Evolutionary conservation across 2,797 vertebrate species (phyloP).

Genomic region (Sebastes nivosus): DNA sequence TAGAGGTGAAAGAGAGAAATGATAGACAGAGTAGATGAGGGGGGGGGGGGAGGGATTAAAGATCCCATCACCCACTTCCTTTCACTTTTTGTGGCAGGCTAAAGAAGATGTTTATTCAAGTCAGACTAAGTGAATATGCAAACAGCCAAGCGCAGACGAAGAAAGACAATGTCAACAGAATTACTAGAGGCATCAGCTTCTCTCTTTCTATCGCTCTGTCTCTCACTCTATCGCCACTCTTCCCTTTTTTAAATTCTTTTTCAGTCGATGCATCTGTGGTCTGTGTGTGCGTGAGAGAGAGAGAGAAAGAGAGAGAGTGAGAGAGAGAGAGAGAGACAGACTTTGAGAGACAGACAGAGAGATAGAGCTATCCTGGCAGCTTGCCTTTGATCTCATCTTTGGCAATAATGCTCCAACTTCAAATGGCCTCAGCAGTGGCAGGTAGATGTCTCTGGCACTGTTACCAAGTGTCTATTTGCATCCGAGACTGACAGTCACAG

Average conservation of each 20-base stretch:
- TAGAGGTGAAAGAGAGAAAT: constrained; percentile 7
- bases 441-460: constrained; percentile 57
- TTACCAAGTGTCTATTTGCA: constrained; percentile 56
- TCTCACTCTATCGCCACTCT: background rate
- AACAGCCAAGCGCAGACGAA: constrained; percentile 41
- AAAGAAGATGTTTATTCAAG: constrained; percentile 54
- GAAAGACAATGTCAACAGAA: constrained; percentile 62
- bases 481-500: constrained; percentile 43
- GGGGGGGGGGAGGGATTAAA: constrained; percentile 20
- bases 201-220: constrained; percentile 19
- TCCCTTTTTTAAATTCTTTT: constrained; percentile 21
- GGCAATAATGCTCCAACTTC: constrained; percentile 68
- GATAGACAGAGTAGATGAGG: constrained; percentile 7
- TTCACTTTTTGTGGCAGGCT: constrained; percentile 42
- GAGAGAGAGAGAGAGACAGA: background rate
- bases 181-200: constrained; percentile 46
- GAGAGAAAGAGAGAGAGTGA: constrained; percentile 24
- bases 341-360: constrained; percentile 7
- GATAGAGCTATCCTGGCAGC: constrained; percentile 50
- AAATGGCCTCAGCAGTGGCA: constrained; percentile 73
- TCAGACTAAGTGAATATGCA: constrained; percentile 58
- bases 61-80: constrained; percentile 26
- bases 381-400: constrained; percentile 72
- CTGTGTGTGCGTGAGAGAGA: constrained; percentile 3
- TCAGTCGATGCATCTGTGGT: constrained; percentile 4